These are phyloP conservation scores for Lutraria lutraria DNA, from an alignment of 2,888 invertebrate species.

Conservation along the genomic window DNA sequence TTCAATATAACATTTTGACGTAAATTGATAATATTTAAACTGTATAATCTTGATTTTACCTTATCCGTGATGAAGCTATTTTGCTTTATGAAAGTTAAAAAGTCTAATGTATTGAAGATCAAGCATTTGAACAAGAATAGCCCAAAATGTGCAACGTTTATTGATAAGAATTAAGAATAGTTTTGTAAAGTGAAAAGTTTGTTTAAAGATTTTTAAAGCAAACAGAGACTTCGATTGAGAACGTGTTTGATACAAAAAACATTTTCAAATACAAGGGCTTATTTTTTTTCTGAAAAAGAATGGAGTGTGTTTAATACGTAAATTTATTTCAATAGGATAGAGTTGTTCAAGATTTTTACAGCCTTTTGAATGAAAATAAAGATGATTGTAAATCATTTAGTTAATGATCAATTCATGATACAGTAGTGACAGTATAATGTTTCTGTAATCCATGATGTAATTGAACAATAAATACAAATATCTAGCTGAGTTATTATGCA, in stretches of 20 bases:
- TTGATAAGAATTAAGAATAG: conserved; percentile 43
- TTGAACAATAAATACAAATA: neutral
- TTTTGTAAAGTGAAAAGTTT: conserved; percentile 37
- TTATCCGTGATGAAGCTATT: conserved; percentile 51
- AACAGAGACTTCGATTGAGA: conserved; percentile 33
- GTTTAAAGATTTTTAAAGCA: conserved; percentile 45
- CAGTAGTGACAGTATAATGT: neutral
- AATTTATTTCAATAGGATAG: neutral
- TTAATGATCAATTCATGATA: neutral
- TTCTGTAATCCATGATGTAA: neutral
- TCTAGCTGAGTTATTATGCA: neutral
- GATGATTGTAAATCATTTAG: neutral
- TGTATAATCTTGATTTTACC: conserved; percentile 58
- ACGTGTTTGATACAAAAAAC: conserved; percentile 25
- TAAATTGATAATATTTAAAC: conserved; percentile 56
- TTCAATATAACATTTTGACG: conserved; percentile 44
- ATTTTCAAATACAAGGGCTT: neutral
- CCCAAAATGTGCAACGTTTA: conserved; percentile 53
- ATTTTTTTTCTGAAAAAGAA: neutral
- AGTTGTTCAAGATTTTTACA: neutral
- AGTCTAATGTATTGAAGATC: conserved; percentile 42
- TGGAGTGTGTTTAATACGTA: neutral
- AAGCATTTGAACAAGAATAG: conserved; percentile 42
- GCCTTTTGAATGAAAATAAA: conserved; percentile 10
- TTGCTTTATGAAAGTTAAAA: conserved; percentile 57